These are phyloP conservation scores for Enoplolaimus lenunculus DNA, from an alignment of 2,888 invertebrate genomes.

Conservation along the genomic window DNA sequence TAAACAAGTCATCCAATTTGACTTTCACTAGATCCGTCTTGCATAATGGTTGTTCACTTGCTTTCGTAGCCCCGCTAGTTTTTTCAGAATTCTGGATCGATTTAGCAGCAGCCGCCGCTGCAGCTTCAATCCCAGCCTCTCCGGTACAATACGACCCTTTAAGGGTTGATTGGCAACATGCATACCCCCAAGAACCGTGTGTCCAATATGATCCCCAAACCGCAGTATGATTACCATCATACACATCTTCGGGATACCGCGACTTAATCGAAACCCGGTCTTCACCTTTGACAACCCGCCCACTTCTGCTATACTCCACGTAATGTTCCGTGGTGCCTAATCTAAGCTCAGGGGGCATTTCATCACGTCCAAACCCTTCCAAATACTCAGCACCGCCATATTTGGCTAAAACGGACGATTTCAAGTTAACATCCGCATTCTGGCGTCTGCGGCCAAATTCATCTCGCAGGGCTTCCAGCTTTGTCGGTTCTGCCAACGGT, in stretches of 20 bases:
- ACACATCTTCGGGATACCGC: conserved; percentile 83
- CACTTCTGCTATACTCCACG: conserved; percentile 82
- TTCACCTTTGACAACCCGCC: conserved; percentile 60
- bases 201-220: conserved; percentile 95
- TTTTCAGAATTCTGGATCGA: neutral
- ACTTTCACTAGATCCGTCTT: conserved; percentile 2
- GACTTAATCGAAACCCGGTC: conserved; percentile 71
- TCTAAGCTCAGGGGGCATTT: too few relatives aligned
- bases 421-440: conserved; percentile 67
- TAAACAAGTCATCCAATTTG: too few relatives aligned
- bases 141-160: conserved; percentile 72
- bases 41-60: neutral
- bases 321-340: conserved; percentile 90
- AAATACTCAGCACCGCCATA: conserved; percentile 84
- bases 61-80: neutral
- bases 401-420: conserved; percentile 51
- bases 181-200: conserved; percentile 83
- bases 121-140: conserved; percentile 50
- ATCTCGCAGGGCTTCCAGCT: conserved; percentile 72
- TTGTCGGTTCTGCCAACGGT: conserved; percentile 90
- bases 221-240: conserved; percentile 76
- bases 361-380: conserved; percentile 43
- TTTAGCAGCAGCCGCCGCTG: neutral
- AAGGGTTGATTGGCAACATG: conserved; percentile 81
- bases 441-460: conserved; percentile 79